phyloP scores from a whole-genome alignment of 2,797 vertebrate species.

The Myripristis jacobus region DNA sequence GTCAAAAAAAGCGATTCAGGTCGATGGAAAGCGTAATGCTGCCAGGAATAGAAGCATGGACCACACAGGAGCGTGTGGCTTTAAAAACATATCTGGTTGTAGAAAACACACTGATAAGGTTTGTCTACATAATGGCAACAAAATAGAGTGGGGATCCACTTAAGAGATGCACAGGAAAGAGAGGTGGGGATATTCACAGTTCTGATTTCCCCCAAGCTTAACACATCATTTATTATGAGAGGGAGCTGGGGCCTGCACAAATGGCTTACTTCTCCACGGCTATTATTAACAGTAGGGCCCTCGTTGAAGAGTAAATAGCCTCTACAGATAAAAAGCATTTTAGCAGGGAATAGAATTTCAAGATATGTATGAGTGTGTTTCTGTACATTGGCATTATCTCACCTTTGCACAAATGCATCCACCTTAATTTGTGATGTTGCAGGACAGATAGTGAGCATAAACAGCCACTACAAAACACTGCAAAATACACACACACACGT shows the following conservation, averaged over 20 bases:
- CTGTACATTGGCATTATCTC: conserved; percentile 12
- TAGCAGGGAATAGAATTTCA: not conserved
- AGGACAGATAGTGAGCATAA: conserved; percentile 9
- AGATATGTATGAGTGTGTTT: not conserved
- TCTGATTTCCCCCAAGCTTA: conserved; percentile 25
- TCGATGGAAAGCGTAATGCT: no score
- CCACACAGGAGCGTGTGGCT: no score
- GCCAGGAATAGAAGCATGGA: no score
- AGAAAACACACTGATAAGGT: conserved; percentile 7
- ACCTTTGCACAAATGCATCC: conserved; percentile 21
- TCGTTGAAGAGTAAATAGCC: conserved; percentile 22
- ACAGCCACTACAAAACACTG: conserved; percentile 16
- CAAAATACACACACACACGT: conserved; percentile 4
- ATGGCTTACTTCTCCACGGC: conserved; percentile 14
- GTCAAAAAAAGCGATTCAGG: no score
- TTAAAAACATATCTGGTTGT: not conserved
- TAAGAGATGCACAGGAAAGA: no score
- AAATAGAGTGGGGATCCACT: conserved; percentile 2
- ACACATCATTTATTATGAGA: conserved; percentile 22
- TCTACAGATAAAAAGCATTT: conserved; percentile 19
- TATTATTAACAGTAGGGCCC: conserved; percentile 20
- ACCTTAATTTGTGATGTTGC: conserved; percentile 22
- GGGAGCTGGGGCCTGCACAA: not conserved
- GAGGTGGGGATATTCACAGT: conserved; percentile 3
- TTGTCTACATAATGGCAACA: not conserved